phyloP scores from a whole-genome alignment of 2,113 vertebrate species.

The Oryzias celebensis region DNA sequence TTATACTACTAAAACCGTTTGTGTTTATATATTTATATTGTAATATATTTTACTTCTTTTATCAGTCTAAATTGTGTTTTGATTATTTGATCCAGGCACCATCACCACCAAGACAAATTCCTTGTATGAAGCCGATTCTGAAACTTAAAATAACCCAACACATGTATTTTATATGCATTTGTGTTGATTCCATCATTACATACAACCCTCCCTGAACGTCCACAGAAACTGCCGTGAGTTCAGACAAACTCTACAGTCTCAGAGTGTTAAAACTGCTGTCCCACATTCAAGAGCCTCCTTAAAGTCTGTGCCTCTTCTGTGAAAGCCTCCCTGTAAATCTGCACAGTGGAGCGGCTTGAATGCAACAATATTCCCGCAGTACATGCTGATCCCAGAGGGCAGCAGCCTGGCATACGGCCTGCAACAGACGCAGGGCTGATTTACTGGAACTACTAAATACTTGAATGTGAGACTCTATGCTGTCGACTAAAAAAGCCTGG shows the following conservation, averaged over 20 bases:
- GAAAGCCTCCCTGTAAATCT: neutral
- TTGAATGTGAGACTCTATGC: slow-evolving; percentile 7
- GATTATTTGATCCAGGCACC: too few species aligned
- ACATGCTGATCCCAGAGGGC: slow-evolving; percentile 11
- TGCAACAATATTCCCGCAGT: neutral
- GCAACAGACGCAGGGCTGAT: slow-evolving; percentile 19
- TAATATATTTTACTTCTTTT: too few species aligned
- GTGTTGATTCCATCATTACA: too few species aligned
- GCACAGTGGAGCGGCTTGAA: slow-evolving; percentile 3
- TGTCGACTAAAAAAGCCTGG: slow-evolving; percentile 14
- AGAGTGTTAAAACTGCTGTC: neutral
- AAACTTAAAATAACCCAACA: too few species aligned
- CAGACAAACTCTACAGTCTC: neutral
- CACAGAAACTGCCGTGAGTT: too few species aligned
- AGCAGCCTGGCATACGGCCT: slow-evolving; percentile 6
- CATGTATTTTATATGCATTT: too few species aligned
- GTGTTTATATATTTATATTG: too few species aligned
- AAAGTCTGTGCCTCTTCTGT: neutral
- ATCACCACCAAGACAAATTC: too few species aligned
- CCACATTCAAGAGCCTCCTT: neutral
- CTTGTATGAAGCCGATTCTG: too few species aligned
- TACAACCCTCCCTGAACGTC: too few species aligned
- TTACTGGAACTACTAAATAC: slow-evolving; percentile 19
- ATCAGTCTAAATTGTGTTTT: too few species aligned
- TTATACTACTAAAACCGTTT: too few species aligned